These are phyloP conservation scores for Poeciliopsis infans DNA, from an alignment of 2,797 vertebrate species.

Conservation along the genomic window DNA sequence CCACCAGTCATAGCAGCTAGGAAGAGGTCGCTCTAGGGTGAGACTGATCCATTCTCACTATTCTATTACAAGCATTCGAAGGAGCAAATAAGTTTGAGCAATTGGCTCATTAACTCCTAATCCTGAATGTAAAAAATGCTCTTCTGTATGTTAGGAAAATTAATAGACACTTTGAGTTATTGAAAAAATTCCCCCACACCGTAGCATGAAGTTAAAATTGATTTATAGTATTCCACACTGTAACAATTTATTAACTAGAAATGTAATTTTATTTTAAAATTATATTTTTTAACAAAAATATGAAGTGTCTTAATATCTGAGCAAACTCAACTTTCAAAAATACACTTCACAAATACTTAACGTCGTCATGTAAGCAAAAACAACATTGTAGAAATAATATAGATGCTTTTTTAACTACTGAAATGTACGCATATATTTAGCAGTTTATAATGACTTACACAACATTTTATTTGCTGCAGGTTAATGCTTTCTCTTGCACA, in stretches of 20 bases:
- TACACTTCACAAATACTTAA: neutral
- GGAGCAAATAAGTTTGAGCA: neutral
- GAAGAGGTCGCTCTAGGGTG: conserved; percentile 1
- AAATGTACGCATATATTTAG: neutral
- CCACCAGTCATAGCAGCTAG: conserved; percentile 47
- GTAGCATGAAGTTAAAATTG: neutral
- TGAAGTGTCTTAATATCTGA: neutral
- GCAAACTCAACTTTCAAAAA: neutral
- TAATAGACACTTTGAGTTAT: neutral
- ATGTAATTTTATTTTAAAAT: neutral
- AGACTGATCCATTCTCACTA: neutral
- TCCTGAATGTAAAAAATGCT: neutral
- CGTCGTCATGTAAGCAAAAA: neutral
- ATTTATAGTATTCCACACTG: neutral
- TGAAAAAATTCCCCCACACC: neutral
- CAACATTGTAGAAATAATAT: neutral
- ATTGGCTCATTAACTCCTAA: neutral
- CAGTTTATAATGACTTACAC: neutral
- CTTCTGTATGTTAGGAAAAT: neutral
- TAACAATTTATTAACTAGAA: neutral
- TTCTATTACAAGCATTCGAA: neutral
- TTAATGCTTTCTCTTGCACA: neutral
- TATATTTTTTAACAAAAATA: neutral
- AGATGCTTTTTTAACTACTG: neutral
- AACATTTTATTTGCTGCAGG: neutral